These are phyloP conservation scores for Rhipidura dahli DNA, from an alignment of 2,113 vertebrate species.

Conservation along the genomic window DNA sequence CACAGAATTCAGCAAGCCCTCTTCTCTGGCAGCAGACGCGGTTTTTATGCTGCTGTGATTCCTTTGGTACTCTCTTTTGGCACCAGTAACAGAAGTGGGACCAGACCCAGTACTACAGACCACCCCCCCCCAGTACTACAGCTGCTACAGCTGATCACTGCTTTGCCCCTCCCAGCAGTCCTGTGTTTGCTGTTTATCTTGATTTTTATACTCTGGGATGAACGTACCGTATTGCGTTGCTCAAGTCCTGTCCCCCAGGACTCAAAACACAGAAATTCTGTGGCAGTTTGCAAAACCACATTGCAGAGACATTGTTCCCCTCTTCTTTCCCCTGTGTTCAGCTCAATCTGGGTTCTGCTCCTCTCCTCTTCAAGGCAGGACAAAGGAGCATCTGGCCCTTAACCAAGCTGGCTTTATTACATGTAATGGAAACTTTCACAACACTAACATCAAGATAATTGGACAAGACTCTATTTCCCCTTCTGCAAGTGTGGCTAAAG, in stretches of 20 bases:
- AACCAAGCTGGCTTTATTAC: not conserved
- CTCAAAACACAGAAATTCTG: not conserved
- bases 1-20: not conserved
- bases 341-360: not conserved
- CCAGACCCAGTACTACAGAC: not conserved
- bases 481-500: not conserved
- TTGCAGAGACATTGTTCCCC: not conserved
- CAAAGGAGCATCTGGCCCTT: not conserved
- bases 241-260: not conserved
- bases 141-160: not conserved
- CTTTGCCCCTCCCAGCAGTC: not conserved
- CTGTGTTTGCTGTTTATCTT: slow-evolving; percentile 18
- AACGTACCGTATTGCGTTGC: not conserved
- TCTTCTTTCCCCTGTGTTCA: not conserved
- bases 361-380: not conserved
- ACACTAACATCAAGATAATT: not conserved
- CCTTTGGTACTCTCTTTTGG: not conserved
- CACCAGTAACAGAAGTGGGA: not conserved
- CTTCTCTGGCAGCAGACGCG: not conserved
- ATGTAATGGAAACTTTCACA: slow-evolving; percentile 31
- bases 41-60: not conserved
- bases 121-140: not conserved
- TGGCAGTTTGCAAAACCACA: slow-evolving; percentile 11
- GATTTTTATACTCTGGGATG: not conserved
- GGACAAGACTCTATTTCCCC: not conserved